phyloP scores from a whole-genome alignment of 2,113 vertebrate genomes.

The Grallaria varia region DNA sequence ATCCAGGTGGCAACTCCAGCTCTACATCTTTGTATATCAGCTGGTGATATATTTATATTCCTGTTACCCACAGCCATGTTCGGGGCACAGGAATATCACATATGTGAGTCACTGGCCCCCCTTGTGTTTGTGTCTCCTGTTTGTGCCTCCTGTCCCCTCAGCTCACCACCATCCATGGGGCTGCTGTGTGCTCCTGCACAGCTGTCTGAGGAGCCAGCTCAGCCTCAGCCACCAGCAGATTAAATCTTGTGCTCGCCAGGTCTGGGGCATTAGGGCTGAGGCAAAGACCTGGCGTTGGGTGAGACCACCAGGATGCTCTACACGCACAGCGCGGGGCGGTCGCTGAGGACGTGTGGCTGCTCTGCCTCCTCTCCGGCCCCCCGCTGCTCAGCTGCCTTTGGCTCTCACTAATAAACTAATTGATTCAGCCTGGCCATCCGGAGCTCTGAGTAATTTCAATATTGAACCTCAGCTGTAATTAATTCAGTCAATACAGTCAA shows the following conservation, averaged over 20 bases:
- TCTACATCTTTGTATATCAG: background rate
- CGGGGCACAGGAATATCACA: background rate
- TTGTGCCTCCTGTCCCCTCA: background rate
- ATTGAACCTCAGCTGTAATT: slow-evolving; percentile 11
- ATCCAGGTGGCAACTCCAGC: background rate
- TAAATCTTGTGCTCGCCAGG: background rate
- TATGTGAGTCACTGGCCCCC: background rate
- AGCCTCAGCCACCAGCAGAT: background rate
- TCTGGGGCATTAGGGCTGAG: background rate
- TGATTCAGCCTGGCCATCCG: background rate
- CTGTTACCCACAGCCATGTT: background rate
- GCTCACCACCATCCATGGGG: fast-evolving
- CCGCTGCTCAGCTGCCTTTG: background rate
- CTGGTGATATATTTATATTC: background rate
- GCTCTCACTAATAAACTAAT: background rate
- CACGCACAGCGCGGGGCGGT: fast-evolving
- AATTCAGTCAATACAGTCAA: slow-evolving; percentile 14
- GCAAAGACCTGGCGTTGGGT: fast-evolving
- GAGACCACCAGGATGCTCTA: background rate
- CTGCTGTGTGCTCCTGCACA: background rate
- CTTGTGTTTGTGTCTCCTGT: background rate
- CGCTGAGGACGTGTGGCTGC: background rate
- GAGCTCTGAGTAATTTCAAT: slow-evolving; percentile 50
- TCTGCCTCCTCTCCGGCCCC: background rate
- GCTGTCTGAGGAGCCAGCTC: background rate